Evolutionary conservation across 2,113 vertebrate genomes (phyloP).

Genomic region (Alosa alosa): DNA sequence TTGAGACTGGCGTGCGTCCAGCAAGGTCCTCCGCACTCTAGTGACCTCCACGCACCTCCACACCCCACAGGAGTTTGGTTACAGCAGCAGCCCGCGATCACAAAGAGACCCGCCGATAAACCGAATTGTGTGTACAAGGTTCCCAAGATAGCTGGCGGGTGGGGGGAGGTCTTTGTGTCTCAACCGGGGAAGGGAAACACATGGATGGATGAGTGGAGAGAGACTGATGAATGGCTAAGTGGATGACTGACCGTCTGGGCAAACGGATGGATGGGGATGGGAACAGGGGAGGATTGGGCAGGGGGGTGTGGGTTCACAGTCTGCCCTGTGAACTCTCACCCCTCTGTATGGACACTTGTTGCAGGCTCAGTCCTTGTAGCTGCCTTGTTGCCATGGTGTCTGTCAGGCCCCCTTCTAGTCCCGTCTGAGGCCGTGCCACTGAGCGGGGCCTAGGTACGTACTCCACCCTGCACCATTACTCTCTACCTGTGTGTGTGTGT

Average conservation of each 20-base stretch:
- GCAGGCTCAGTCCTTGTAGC: constrained; percentile 95
- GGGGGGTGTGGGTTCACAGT: constrained; percentile 93
- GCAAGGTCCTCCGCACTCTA: neutral
- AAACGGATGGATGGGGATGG: constrained; percentile 6
- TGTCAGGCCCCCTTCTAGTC: constrained; percentile 90
- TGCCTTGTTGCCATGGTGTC: constrained; percentile 91
- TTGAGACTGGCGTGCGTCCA: neutral
- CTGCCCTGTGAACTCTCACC: constrained; percentile 94
- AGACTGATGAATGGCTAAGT: neutral
- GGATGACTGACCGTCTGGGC: neutral
- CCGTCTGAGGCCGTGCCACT: constrained; percentile 83
- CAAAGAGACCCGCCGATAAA: neutral
- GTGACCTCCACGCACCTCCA: neutral
- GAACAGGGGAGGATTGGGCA: constrained; percentile 52
- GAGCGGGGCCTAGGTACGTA: constrained; percentile 89
- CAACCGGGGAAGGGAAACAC: neutral
- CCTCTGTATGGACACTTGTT: constrained; percentile 95
- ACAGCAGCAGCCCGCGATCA: neutral
- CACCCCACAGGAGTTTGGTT: neutral
- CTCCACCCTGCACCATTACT: constrained; percentile 57
- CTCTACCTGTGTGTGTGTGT: constrained; percentile 48
- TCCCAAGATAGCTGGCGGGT: neutral
- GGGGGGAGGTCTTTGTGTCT: neutral
- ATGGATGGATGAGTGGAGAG: neutral
- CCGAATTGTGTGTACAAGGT: neutral